These are phyloP conservation scores for Drosophila algonquin DNA, from an alignment of 2,888 invertebrate species.

Conservation along the genomic window DNA sequence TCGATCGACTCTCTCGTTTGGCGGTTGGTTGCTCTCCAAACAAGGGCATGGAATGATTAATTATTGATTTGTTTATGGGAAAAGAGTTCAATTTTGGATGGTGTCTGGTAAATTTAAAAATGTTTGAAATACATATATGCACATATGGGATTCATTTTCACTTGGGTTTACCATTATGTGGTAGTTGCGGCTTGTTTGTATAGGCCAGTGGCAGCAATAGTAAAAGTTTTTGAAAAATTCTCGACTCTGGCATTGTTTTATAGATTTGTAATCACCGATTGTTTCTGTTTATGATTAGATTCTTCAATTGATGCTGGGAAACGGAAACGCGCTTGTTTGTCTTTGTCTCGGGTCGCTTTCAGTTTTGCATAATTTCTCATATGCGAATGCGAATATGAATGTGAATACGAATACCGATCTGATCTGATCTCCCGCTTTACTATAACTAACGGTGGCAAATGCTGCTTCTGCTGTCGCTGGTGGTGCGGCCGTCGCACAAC, in stretches of 20 bases:
- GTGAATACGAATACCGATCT: no score
- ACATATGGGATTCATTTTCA: neutral
- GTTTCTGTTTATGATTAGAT: conserved; percentile 23
- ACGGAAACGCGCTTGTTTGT: conserved; percentile 10
- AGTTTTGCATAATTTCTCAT: conserved; percentile 53
- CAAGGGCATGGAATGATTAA: conserved; percentile 44
- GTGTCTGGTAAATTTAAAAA: neutral
- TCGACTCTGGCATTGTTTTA: conserved; percentile 44
- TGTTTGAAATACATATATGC: neutral
- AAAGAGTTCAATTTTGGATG: conserved; percentile 15
- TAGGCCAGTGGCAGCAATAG: conserved; percentile 64
- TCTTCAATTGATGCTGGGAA: conserved; percentile 23
- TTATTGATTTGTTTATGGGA: conserved; percentile 23
- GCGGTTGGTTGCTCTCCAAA: conserved; percentile 11
- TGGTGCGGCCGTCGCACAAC: conserved; percentile 52
- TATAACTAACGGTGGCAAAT: conserved; percentile 17
- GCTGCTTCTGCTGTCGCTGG: conserved; percentile 13
- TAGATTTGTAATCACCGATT: conserved; percentile 26
- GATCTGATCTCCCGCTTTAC: neutral
- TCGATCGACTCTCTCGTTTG: conserved; percentile 23
- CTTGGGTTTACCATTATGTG: conserved; percentile 54
- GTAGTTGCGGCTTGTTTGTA: conserved; percentile 21
- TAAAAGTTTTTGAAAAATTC: conserved; percentile 58
- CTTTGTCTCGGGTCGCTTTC: conserved; percentile 14
- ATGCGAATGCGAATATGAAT: conserved; percentile 55